Percentiles rank a stretch among this genome's conserved stretches.
These are phyloP conservation scores for Fregetta grallaria DNA, from an alignment of 2,113 vertebrate genomes.

Conservation along the genomic window DNA sequence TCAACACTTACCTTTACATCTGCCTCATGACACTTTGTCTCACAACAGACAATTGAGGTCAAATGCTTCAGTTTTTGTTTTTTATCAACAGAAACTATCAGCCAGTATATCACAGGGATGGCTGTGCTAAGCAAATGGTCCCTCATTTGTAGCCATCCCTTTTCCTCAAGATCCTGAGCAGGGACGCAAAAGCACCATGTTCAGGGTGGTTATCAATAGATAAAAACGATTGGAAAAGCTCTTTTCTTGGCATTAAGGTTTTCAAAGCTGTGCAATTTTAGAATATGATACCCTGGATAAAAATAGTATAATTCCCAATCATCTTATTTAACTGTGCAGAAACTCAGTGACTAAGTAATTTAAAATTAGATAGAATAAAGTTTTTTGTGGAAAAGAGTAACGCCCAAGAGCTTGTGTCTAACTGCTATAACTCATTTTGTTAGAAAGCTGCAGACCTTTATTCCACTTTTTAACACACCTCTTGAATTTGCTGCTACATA, in stretches of 20 bases:
- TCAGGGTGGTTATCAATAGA: not conserved
- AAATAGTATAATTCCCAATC: not conserved
- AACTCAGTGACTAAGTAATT: not conserved
- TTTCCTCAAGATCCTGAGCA: not conserved
- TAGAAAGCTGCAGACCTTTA: not conserved
- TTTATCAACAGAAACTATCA: not conserved
- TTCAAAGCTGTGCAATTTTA: not conserved
- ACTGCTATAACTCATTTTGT: not conserved
- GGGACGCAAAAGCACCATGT: not conserved
- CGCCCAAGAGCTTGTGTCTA: not conserved
- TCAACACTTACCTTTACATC: not conserved
- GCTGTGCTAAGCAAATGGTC: not conserved
- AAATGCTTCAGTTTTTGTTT: not conserved
- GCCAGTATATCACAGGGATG: not conserved
- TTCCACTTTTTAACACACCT: not conserved
- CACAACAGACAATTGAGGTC: not conserved
- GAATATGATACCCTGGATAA: not conserved
- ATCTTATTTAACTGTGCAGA: not conserved
- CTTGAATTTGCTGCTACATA: not conserved
- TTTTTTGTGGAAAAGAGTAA: not conserved
- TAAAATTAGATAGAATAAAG: not conserved
- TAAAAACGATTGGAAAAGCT: not conserved
- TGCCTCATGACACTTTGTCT: not conserved
- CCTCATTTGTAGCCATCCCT: fast-evolving
- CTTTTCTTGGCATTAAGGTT: not conserved